These are phyloP conservation scores for Phoxinus phoxinus DNA, from an alignment of 2,113 vertebrate species.

Conservation along the genomic window DNA sequence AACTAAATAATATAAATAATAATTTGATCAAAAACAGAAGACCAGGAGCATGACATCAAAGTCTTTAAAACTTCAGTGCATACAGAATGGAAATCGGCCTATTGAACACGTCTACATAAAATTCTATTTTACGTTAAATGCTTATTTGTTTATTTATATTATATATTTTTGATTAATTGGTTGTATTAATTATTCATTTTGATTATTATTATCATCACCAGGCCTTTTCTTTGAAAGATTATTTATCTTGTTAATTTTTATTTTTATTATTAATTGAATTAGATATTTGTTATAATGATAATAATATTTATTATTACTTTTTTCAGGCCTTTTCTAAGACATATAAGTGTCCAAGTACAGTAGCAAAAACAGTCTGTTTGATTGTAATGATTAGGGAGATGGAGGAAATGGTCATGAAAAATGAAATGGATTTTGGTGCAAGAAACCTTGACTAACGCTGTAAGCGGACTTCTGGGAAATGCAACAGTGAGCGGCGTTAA, in stretches of 20 bases:
- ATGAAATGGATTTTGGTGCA: not conserved
- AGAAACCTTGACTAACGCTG: not conserved
- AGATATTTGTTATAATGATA: not conserved
- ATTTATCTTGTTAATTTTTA: too few relatives aligned
- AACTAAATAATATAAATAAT: not conserved
- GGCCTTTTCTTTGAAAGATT: not conserved
- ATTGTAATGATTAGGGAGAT: not conserved
- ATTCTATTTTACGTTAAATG: too few relatives aligned
- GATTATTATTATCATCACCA: not conserved
- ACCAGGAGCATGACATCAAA: not conserved
- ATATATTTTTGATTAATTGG: too few relatives aligned
- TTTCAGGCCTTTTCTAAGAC: not conserved
- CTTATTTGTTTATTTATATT: too few relatives aligned
- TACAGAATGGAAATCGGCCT: not conserved
- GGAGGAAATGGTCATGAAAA: not conserved
- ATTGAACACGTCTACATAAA: too few relatives aligned
- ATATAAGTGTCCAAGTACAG: not conserved
- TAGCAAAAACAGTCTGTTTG: not conserved
- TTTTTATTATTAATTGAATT: not conserved
- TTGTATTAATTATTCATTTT: too few relatives aligned
- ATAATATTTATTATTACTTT: not conserved
- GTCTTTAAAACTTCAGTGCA: not conserved
- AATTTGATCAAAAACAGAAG: not conserved
- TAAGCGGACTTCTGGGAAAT: conserved; percentile 2
- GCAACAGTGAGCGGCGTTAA: conserved; percentile 4